Evolutionary conservation across 2,888 invertebrate genomes (phyloP).

Genomic region (Shargacucullia verbasci): DNA sequence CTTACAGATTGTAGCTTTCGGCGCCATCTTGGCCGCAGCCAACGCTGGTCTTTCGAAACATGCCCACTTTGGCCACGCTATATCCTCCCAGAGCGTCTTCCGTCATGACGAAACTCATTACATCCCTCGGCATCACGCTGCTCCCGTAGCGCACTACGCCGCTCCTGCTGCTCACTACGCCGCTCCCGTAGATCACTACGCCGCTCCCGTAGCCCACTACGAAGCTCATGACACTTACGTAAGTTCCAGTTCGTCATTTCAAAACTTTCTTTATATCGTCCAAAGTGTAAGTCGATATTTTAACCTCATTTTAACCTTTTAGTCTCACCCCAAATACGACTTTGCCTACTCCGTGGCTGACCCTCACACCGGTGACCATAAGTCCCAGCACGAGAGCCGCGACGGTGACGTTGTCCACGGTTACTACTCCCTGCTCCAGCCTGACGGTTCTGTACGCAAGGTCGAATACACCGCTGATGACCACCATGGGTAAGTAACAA

Average conservation of each 20-base stretch:
- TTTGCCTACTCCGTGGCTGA: constrained; percentile 89
- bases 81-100: constrained; percentile 72
- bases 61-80: constrained; percentile 74
- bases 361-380: constrained; percentile 90
- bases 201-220: constrained; percentile 42
- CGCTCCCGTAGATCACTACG: constrained; percentile 51
- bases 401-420: constrained; percentile 83
- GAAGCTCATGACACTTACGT: constrained; percentile 62
- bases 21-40: constrained; percentile 63
- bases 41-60: constrained; percentile 59
- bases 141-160: constrained; percentile 53
- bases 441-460: constrained; percentile 85
- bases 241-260: constrained; percentile 15
- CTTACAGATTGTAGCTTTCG: constrained; percentile 50
- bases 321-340: constrained; percentile 86
- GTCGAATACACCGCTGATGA: constrained; percentile 88
- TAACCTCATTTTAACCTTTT: constrained; percentile 8
- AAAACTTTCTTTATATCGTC: no score
- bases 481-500: constrained; percentile 79
- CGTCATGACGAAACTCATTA: constrained; percentile 61
- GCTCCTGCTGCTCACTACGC: constrained; percentile 57
- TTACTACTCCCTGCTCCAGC: constrained; percentile 84
- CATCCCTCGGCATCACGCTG: constrained; percentile 52
- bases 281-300: no score
- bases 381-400: constrained; percentile 84